Base-by-base conservation (phyloP, 2,113 vertebrate species). In the Artemisiospiza belli region DNA sequence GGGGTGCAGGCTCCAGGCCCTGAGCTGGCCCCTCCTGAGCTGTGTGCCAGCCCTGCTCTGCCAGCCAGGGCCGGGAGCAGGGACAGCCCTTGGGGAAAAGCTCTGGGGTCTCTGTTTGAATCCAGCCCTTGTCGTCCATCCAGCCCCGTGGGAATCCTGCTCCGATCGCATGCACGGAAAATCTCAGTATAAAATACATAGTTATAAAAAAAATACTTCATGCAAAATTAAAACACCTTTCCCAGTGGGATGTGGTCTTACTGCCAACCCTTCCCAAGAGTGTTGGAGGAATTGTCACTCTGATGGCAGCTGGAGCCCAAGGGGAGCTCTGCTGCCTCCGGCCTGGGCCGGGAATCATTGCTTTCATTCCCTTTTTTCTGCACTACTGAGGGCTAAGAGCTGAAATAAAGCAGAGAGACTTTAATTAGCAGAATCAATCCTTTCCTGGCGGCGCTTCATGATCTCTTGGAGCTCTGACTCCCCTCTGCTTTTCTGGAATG, bases 401-500 rank as follows among this genome's bases (percentile, higher is more conserved):
- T 93, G 94, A 96, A 93, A 86, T 69, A 83, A 85, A 86, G 35
- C 63, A 90, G 88, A 46, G 61, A 92, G 59, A 61, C 80, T 94
- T 94, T 98, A 98, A 94, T 96, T 93, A 94, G 97, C 66, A 1
- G 98, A 98, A 85, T 98, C 97, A 16, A 98, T 97, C 95, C 96
- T 98, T 97, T 98, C 97, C 97, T 99, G 98, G 85, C 95, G 97
- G 59, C 96, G 97, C 94, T 66, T 98, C 99, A 99, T 98, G 94
- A 99, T 98, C 90, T 98, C 98, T 81, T 99, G 97, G 68, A 99
- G 98, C 95, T 99, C 99, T 0, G 99, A 98, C 59, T 98, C 98
- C 2, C 98, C 98, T 37, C 95, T 97, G 92, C 92, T 97, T 81
- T 98, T 98, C 99, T 99, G 77, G 23, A 90, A 96, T 72, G 83